These are phyloP conservation scores for Macrobrachium rosenbergii DNA, from an alignment of 1,140 invertebrate species.

Conservation along the genomic window DNA sequence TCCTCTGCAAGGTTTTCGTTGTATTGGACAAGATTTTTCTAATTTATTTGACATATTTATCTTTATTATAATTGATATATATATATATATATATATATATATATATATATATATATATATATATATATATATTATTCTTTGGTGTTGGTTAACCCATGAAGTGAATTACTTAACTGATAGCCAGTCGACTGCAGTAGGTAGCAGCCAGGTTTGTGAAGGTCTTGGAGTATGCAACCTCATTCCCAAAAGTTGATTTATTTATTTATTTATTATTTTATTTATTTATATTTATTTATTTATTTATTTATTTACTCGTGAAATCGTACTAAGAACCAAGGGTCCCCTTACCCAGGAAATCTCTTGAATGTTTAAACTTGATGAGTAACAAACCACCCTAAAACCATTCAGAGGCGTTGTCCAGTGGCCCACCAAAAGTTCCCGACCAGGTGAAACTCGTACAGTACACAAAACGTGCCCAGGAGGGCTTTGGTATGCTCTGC, in stretches of 20 bases:
- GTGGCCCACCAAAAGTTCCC: conserved; percentile 64
- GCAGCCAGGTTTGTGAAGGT: too few relatives aligned
- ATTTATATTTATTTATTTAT: too few relatives aligned
- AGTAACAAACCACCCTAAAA: not conserved
- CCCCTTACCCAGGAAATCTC: not conserved
- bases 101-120: conserved; percentile 16
- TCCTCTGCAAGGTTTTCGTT: not conserved
- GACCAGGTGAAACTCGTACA: conserved; percentile 29
- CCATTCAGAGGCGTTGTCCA: conserved; percentile 72
- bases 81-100: conserved; percentile 32
- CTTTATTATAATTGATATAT: not conserved
- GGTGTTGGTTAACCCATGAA: not conserved
- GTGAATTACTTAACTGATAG: not conserved
- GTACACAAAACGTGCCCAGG: conserved; percentile 1
- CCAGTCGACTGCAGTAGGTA: too few relatives aligned
- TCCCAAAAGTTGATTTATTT: too few relatives aligned
- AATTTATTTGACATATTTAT: conserved; percentile 2
- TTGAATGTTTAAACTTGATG: too few relatives aligned
- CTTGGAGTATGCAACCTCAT: too few relatives aligned
- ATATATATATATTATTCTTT: not conserved
- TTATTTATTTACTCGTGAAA: too few relatives aligned
- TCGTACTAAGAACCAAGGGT: not conserved
- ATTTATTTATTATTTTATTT: too few relatives aligned
- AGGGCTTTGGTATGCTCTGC: conserved; percentile 73
- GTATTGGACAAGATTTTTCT: not conserved